phyloP scores from a whole-genome alignment of 2,888 invertebrate genomes.

The Eupithecia insigniata region DNA sequence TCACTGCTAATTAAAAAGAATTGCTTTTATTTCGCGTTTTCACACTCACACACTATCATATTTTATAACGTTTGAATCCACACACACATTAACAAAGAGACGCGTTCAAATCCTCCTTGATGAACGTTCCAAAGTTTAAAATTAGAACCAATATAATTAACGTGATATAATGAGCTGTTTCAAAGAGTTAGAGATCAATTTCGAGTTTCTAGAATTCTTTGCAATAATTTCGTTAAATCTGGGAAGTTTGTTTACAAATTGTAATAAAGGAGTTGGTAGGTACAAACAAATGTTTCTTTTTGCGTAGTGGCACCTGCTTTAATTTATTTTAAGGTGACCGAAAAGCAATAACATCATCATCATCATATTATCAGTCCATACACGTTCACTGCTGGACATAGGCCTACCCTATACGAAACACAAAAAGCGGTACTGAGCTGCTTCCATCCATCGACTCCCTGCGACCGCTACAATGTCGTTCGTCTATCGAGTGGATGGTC shows the following conservation, averaged over 20 bases:
- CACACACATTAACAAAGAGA: slow-evolving; percentile 59
- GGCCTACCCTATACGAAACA: no score
- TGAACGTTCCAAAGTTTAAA: slow-evolving; percentile 62
- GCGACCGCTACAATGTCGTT: no score
- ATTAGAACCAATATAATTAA: slow-evolving; percentile 62
- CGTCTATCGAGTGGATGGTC: no score
- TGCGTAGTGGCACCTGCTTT: neutral
- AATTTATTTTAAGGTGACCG: neutral
- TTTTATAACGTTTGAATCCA: slow-evolving; percentile 7
- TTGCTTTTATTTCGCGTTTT: slow-evolving; percentile 83
- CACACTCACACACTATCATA: slow-evolving; percentile 63
- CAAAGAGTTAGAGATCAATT: slow-evolving; percentile 41
- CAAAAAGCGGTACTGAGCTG: no score
- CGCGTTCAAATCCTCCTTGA: slow-evolving; percentile 69
- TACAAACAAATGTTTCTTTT: neutral
- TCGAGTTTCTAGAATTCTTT: slow-evolving; percentile 29
- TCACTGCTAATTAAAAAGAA: slow-evolving; percentile 81
- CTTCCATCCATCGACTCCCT: no score
- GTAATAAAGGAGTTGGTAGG: neutral
- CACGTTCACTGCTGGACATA: no score
- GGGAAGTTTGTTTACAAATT: slow-evolving; percentile 4
- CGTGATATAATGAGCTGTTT: slow-evolving; percentile 53
- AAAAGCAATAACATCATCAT: no score
- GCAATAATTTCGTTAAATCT: no score
- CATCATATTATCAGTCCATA: no score